A percentile compares a stretch with the other conserved stretches of the same genome.
Conservation (phyloP, 2,113 vertebrate species). For the Eudyptes chrysolophus region DNA sequence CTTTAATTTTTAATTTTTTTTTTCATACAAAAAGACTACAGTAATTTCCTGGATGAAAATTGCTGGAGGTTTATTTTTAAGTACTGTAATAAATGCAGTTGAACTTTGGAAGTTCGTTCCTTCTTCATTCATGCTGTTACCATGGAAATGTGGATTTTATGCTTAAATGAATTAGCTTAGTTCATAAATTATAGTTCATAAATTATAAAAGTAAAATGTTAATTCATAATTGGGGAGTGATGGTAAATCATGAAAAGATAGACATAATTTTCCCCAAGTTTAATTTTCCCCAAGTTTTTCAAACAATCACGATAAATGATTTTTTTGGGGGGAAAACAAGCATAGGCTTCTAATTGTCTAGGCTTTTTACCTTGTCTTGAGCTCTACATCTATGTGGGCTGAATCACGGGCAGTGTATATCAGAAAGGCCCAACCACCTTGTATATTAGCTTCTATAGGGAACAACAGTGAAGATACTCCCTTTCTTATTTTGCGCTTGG, state of each 20-base stretch:
- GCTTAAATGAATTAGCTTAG: slow-evolving; percentile 52
- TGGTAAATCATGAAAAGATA: neutral
- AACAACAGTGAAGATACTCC: neutral
- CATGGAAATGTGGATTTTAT: slow-evolving; percentile 61
- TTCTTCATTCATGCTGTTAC: slow-evolving; percentile 63
- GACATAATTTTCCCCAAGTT: neutral
- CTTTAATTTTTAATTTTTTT: neutral
- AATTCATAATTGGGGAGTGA: slow-evolving; percentile 35
- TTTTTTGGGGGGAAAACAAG: neutral
- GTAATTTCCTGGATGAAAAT: slow-evolving; percentile 15
- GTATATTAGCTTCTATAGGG: neutral
- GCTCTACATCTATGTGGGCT: neutral
- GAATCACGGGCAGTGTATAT: neutral
- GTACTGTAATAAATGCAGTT: slow-evolving; percentile 43
- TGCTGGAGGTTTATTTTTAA: slow-evolving; percentile 48
- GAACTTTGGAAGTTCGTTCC: slow-evolving; percentile 28
- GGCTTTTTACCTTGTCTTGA: neutral
- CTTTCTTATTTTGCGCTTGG: neutral
- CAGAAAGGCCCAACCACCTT: neutral
- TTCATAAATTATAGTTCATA: slow-evolving; percentile 54
- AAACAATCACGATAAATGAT: accelerated
- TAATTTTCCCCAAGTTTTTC: neutral
- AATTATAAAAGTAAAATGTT: slow-evolving; percentile 54
- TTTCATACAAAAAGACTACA: neutral
- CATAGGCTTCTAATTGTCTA: neutral